Evolutionary conservation across 1,140 invertebrate species (phyloP).

Genomic region (Episyrphus balteatus): DNA sequence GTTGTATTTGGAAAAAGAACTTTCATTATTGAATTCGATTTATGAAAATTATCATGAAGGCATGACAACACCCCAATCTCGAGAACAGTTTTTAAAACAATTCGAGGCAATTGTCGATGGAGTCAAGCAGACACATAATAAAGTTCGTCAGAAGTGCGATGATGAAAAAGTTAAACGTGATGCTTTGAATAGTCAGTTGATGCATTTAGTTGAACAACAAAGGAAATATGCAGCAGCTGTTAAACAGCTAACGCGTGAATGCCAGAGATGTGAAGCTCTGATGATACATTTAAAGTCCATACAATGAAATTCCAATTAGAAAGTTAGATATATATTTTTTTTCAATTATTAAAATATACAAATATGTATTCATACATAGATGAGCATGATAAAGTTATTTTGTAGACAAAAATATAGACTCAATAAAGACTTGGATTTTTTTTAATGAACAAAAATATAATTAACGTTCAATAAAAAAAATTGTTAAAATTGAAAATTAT

Average conservation of each 20-base stretch:
- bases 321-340: too few species aligned
- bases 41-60: constrained; percentile 82
- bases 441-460: too few species aligned
- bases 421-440: too few species aligned
- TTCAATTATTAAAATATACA: too few species aligned
- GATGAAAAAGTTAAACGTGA: constrained; percentile 65
- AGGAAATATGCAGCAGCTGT: constrained; percentile 75
- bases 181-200: constrained; percentile 56
- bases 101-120: constrained; percentile 78
- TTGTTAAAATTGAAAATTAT: too few species aligned
- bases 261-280: constrained; percentile 53
- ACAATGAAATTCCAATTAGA: constrained; percentile 6
- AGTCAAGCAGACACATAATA: constrained; percentile 68
- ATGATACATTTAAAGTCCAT: constrained; percentile 34
- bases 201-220: constrained; percentile 67
- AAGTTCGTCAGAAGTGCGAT: constrained; percentile 52
- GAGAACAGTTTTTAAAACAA: constrained; percentile 80
- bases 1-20: constrained; percentile 82
- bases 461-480: too few species aligned
- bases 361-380: too few species aligned
- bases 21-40: constrained; percentile 86
- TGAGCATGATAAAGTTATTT: too few species aligned
- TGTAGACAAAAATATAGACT: too few species aligned
- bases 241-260: constrained; percentile 65
- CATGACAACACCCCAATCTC: constrained; percentile 53